phyloP scores from a whole-genome alignment of 1,140 invertebrate genomes.

The Nixonia krombeini region DNA sequence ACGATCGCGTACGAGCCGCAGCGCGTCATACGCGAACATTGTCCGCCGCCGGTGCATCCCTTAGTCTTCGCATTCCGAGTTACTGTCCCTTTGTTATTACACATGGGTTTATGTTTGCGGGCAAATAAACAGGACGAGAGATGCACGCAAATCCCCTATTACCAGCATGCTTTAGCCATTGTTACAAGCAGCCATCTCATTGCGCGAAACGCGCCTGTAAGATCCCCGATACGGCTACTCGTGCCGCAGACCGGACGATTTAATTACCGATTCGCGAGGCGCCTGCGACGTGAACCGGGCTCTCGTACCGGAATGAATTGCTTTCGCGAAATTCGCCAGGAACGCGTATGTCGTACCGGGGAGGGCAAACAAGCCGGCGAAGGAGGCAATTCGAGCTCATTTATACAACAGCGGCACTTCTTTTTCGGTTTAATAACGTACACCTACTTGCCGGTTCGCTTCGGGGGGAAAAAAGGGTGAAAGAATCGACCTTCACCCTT shows the following conservation, averaged over 20 bases:
- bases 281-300: no score
- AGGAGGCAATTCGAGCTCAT: not conserved
- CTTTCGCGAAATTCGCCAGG: not conserved
- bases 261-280: no score
- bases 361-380: not conserved
- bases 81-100: conserved; percentile 43
- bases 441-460: conserved; percentile 17
- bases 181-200: conserved; percentile 34
- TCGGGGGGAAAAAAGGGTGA: conserved; percentile 6
- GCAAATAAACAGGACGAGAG: conserved; percentile 39
- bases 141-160: conserved; percentile 29
- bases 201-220: conserved; percentile 18
- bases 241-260: no score
- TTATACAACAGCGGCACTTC: conserved; percentile 10
- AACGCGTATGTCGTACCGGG: not conserved
- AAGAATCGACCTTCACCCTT: conserved; percentile 38
- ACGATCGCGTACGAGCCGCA: no score
- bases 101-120: conserved; percentile 36
- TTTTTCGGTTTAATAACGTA: conserved; percentile 16
- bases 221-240: conserved; percentile 27
- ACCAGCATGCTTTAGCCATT: conserved; percentile 33
- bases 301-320: no score
- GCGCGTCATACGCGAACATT: conserved; percentile 40
- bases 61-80: conserved; percentile 40
- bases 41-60: conserved; percentile 37